Conservation (phyloP, 2,797 vertebrate species). For the Girardinus metallicus region DNA sequence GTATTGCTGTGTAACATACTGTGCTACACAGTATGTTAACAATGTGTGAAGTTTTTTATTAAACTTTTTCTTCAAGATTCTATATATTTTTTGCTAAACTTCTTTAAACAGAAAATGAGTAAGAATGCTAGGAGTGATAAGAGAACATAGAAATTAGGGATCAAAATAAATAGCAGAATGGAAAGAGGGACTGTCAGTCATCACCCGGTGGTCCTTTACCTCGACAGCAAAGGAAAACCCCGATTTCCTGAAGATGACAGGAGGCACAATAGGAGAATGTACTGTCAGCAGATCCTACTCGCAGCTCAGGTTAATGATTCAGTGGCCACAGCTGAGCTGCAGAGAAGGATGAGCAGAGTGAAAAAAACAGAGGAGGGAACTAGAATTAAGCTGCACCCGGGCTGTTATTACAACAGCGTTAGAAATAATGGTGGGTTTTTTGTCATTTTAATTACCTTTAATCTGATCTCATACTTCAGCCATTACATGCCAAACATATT, state of each 20-base stretch:
- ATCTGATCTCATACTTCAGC: conserved; percentile 71
- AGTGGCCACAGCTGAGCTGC: conserved; percentile 69
- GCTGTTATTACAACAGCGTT: conserved; percentile 75
- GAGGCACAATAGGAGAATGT: conserved; percentile 79
- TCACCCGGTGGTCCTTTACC: conserved; percentile 70
- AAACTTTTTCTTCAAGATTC: not conserved
- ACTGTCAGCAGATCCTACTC: conserved; percentile 77
- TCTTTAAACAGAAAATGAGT: not conserved
- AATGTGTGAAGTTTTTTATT: not conserved
- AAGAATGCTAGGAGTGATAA: not conserved
- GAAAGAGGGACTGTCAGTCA: conserved; percentile 61
- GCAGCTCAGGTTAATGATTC: conserved; percentile 86
- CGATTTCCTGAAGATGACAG: conserved; percentile 86
- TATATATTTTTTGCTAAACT: not conserved
- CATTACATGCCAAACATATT: conserved; percentile 67
- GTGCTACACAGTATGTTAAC: not conserved
- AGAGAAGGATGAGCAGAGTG: conserved; percentile 58
- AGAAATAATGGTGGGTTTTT: conserved; percentile 73
- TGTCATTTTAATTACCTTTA: conserved; percentile 80
- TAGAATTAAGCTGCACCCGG: conserved; percentile 76
- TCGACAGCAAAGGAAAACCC: conserved; percentile 83
- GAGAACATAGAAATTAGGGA: conserved; percentile 40
- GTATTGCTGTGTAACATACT: no score
- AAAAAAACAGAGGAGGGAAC: conserved; percentile 56
- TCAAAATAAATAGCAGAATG: conserved; percentile 41